Base-by-base conservation (phyloP, 2,888 invertebrate genomes). In the Drosophila neonasuta region DNA sequence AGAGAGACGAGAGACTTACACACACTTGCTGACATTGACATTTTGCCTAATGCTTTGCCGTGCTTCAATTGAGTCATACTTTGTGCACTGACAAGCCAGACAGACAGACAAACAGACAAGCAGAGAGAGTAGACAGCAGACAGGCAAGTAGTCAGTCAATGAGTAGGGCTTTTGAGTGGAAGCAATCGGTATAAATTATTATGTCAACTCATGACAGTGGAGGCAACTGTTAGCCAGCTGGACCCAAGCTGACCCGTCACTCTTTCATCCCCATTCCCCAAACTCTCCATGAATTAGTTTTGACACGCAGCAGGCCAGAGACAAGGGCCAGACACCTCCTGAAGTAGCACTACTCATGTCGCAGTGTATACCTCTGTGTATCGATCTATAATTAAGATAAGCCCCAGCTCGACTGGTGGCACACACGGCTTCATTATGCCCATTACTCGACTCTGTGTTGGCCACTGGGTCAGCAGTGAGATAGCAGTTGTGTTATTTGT, bases 381-480 rank as follows among this genome's bases (percentile, higher is more conserved):
- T 84, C 74, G 87, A 88, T 88, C 80, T 79, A 80, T 88, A 88
- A 88, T 88, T 87, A 87, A 88, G 87, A 88, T 88, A 88, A 79
- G 68, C 56, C 64, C 46, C 24, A 24, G 61, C 63, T 55, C 24
- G 55, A 50, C 61, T 54, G 44, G 54, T 56, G 49, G 48, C 67
- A 68, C 50, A 68, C 50, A 68, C 50, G 79, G 61, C 82, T 78
- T 72, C 75, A 79, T 79, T 86, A 78, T 61, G 63, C 45, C 51
- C 60, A 42, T 63, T 68, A 67, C 60, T 45, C 42, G 56, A 29
- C 29, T 45, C 15, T 4, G 13, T 0, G 24, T 24, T 24, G 24
- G 24, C 24, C 24, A 24, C 6, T 24, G 24, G 24, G 24, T 24
- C 24, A 24, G 24, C 24, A 5, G 24, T 24, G 6, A 79, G 78